Conservation (phyloP, 2,888 invertebrate species). For the Graphium colonna region DNA sequence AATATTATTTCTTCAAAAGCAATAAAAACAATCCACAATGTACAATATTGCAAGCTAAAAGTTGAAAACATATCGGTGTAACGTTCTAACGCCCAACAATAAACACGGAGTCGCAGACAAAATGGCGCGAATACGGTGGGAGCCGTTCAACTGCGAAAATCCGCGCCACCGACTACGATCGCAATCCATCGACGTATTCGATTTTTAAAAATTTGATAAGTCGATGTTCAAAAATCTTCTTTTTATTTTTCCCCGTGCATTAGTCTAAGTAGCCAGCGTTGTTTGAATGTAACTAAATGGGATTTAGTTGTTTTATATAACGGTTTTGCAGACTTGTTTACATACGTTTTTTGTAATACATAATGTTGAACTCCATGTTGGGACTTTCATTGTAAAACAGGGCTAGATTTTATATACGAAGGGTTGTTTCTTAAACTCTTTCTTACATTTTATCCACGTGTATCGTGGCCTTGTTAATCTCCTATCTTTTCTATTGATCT, state of each 20-base stretch:
- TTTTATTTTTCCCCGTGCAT: slow-evolving; percentile 18
- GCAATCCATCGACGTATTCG: slow-evolving; percentile 65
- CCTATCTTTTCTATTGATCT: too few species aligned
- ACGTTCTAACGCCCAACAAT: slow-evolving; percentile 11
- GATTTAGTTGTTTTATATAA: not conserved
- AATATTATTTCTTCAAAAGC: too few species aligned
- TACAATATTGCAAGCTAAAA: slow-evolving; percentile 3
- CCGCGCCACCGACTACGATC: slow-evolving; percentile 51
- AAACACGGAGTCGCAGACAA: slow-evolving; percentile 21
- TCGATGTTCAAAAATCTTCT: too few species aligned
- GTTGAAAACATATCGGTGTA: slow-evolving; percentile 15
- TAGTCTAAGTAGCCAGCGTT: not conserved
- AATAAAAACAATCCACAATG: not conserved
- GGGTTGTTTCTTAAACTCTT: too few species aligned
- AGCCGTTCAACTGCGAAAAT: slow-evolving; percentile 35
- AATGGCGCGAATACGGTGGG: slow-evolving; percentile 30
- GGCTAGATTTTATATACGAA: not conserved
- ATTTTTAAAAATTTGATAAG: slow-evolving; percentile 45
- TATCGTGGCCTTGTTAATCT: too few species aligned
- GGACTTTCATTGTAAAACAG: too few species aligned
- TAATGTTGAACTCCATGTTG: too few species aligned
- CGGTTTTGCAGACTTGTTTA: not conserved
- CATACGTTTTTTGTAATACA: too few species aligned
- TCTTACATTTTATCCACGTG: too few species aligned
- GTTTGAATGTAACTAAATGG: not conserved